Percentiles rank a stretch among this genome's conserved stretches.
Conservation (phyloP, 2,113 vertebrate species). For the Sinocyclocheilus grahami region DNA sequence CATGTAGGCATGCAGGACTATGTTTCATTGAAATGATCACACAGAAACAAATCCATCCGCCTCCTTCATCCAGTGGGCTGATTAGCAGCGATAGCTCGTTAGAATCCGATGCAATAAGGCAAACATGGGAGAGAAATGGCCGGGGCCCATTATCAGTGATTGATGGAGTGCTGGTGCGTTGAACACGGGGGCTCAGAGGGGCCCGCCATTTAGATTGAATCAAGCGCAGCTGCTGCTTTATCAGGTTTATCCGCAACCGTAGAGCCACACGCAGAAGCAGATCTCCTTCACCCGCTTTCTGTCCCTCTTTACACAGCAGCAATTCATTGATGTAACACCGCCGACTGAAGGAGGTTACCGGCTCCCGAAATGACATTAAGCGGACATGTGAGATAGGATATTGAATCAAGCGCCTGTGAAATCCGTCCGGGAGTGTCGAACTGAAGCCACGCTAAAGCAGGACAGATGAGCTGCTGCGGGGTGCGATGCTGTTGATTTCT, state of each 20-base stretch:
- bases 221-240: constrained; percentile 83
- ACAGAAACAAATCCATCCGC: constrained; percentile 64
- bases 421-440: constrained; percentile 33
- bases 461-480: constrained; percentile 16
- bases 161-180: constrained; percentile 92
- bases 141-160: constrained; percentile 93
- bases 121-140: constrained; percentile 98
- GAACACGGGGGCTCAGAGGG: constrained; percentile 82
- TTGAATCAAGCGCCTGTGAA: constrained; percentile 53
- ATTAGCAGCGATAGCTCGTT: constrained; percentile 95
- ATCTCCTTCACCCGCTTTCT: constrained; percentile 70
- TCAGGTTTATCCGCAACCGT: constrained; percentile 95
- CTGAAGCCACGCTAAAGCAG: constrained; percentile 35
- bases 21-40: constrained; percentile 86
- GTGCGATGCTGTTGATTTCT: neutral
- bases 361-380: constrained; percentile 58
- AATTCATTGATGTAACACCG: constrained; percentile 83
- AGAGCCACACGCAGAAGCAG: constrained; percentile 78
- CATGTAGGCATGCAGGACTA: constrained; percentile 87
- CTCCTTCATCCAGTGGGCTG: constrained; percentile 89
- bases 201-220: constrained; percentile 98
- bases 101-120: constrained; percentile 97
- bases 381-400: constrained; percentile 62
- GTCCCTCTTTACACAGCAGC: constrained; percentile 70
- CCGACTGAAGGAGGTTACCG: constrained; percentile 48